These are phyloP conservation scores for Cryptus viduatorius DNA, from an alignment of 2,888 invertebrate species.

Conservation along the genomic window DNA sequence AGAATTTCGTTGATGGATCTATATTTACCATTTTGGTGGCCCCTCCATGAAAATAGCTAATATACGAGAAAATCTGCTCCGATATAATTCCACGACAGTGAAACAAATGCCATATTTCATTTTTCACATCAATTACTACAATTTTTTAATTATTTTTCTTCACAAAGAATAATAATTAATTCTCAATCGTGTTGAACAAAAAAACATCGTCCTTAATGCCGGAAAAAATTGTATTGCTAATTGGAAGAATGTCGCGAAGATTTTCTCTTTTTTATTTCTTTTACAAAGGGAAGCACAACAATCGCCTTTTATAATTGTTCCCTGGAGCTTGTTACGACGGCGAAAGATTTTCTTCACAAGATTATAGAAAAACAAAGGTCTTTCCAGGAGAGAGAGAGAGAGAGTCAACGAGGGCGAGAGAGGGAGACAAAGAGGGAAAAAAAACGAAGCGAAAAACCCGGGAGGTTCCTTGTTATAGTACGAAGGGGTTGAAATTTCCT, in stretches of 20 bases:
- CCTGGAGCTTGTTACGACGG: slow-evolving; percentile 16
- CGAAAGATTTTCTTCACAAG: slow-evolving; percentile 19
- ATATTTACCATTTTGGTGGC: neutral
- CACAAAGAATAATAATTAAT: neutral
- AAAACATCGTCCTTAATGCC: neutral
- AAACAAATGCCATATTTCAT: neutral
- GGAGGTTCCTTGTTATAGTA: slow-evolving; percentile 38
- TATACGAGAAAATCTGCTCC: neutral
- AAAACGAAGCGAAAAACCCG: slow-evolving; percentile 9
- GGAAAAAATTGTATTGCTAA: neutral
- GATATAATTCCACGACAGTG: neutral
- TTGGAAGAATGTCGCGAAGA: neutral
- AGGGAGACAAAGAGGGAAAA: neutral
- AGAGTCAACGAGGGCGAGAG: no score
- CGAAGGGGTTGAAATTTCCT: slow-evolving; percentile 43
- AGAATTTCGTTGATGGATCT: slow-evolving; percentile 72
- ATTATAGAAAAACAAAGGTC: slow-evolving; percentile 52
- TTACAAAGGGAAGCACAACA: neutral
- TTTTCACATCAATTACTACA: neutral
- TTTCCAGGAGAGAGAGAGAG: neutral
- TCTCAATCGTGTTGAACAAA: neutral
- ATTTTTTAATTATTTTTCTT: neutral
- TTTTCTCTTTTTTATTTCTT: neutral
- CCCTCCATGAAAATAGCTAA: neutral
- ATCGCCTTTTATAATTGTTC: slow-evolving; percentile 43